Conservation (phyloP, 2,797 vertebrate species). For the Threskiornis aethiopicus region DNA sequence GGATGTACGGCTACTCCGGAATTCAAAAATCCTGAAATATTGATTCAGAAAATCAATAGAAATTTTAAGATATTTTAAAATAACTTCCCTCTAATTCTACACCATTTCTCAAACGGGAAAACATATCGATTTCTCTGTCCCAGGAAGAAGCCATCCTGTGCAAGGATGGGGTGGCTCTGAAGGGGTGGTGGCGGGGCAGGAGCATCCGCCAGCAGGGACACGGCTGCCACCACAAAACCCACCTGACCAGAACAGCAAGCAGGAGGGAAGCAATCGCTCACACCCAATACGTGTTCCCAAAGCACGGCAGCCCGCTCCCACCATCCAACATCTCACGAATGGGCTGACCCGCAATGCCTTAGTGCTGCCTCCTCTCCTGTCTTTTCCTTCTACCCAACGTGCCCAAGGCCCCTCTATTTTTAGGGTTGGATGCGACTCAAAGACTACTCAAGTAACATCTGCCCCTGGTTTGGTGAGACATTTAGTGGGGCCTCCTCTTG, state of each 20-base stretch:
- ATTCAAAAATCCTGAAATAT: constrained; percentile 14
- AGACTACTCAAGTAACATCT: background rate
- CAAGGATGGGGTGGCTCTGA: background rate
- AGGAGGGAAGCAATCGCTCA: background rate
- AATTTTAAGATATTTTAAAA: constrained; percentile 5
- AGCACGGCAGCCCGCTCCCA: background rate
- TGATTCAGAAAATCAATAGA: background rate
- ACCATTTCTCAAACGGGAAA: background rate
- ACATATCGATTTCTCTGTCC: background rate
- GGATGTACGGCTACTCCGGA: background rate
- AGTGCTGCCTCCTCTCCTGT: background rate
- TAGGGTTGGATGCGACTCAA: background rate
- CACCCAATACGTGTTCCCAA: rapidly evolving
- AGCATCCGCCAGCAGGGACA: background rate
- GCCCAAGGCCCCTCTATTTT: background rate
- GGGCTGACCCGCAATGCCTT: background rate
- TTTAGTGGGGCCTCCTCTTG: background rate
- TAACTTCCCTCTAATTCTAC: constrained; percentile 1
- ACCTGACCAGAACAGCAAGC: background rate
- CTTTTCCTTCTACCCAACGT: background rate
- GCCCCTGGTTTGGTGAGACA: background rate
- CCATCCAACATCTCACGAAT: background rate
- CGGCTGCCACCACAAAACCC: background rate
- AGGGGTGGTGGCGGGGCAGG: background rate
- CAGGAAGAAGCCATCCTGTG: background rate